Evolutionary conservation across 2,113 vertebrate species (phyloP).

Genomic region (Morone saxatilis): DNA sequence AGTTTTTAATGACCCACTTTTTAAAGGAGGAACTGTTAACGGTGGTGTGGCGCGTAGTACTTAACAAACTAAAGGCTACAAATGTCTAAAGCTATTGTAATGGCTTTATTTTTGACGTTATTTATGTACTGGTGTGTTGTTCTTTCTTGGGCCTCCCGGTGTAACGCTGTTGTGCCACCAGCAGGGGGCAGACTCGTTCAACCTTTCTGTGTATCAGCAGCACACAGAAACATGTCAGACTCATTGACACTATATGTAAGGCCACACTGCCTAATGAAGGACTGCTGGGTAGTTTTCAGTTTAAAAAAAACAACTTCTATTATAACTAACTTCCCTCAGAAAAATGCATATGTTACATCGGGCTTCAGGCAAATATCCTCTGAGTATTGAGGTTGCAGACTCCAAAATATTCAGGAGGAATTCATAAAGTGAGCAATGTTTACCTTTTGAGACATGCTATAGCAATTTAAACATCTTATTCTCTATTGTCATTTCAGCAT

Average conservation of each 20-base stretch:
- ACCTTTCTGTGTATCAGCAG: neutral
- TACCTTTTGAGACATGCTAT: neutral
- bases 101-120: neutral
- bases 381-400: neutral
- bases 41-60: fast-evolving
- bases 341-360: neutral
- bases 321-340: neutral
- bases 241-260: no score
- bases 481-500: neutral
- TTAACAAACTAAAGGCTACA: neutral
- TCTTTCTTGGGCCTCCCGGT: neutral
- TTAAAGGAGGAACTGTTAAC: no score
- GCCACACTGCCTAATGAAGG: no score
- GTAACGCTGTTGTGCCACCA: slow-evolving; percentile 27
- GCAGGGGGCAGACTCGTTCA: slow-evolving; percentile 45
- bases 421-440: neutral
- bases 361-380: neutral
- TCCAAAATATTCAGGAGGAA: no score
- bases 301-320: neutral
- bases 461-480: neutral
- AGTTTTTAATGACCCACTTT: neutral
- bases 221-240: neutral
- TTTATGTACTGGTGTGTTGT: neutral
- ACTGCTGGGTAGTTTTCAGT: neutral
- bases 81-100: neutral